Evolutionary conservation across 1,140 invertebrate genomes (phyloP).

Genomic region (Diorhabda sublineata): DNA sequence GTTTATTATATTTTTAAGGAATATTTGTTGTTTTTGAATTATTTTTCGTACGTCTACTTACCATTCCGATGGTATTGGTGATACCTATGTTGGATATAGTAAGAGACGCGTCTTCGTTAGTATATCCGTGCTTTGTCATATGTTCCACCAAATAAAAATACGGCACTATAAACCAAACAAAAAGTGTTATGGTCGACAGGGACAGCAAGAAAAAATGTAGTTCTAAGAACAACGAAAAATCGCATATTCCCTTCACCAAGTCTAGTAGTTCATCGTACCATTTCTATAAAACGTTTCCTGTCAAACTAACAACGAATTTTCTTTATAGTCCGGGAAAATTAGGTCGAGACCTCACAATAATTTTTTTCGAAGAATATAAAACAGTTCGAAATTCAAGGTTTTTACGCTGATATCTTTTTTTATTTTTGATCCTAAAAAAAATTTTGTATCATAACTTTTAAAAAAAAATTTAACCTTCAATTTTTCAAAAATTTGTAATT

Average conservation of each 20-base stretch:
- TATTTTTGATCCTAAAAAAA: too few relatives aligned
- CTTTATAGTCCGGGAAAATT: neutral
- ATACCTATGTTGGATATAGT: constrained; percentile 80
- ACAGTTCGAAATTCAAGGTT: too few relatives aligned
- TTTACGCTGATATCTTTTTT: too few relatives aligned
- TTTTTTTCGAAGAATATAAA: too few relatives aligned
- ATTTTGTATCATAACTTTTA: too few relatives aligned
- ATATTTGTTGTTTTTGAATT: too few relatives aligned
- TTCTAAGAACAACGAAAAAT: constrained; percentile 77
- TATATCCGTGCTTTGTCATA: constrained; percentile 58
- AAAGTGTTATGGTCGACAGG: constrained; percentile 77
- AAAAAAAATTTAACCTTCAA: too few relatives aligned
- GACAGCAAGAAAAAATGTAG: constrained; percentile 76
- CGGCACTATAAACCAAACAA: constrained; percentile 86
- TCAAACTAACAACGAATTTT: constrained; percentile 1
- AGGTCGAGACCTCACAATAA: too few relatives aligned
- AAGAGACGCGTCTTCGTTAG: constrained; percentile 67
- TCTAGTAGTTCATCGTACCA: constrained; percentile 71
- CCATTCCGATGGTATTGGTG: constrained; percentile 86
- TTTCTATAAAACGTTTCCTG: constrained; percentile 54
- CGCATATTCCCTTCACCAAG: constrained; percentile 68
- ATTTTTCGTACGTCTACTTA: constrained; percentile 46
- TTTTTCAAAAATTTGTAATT: too few relatives aligned
- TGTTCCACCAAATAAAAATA: constrained; percentile 84
- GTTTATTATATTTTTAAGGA: too few relatives aligned